Base-by-base conservation (phyloP, 1,140 invertebrate species). In the Trichoplusia ni region DNA sequence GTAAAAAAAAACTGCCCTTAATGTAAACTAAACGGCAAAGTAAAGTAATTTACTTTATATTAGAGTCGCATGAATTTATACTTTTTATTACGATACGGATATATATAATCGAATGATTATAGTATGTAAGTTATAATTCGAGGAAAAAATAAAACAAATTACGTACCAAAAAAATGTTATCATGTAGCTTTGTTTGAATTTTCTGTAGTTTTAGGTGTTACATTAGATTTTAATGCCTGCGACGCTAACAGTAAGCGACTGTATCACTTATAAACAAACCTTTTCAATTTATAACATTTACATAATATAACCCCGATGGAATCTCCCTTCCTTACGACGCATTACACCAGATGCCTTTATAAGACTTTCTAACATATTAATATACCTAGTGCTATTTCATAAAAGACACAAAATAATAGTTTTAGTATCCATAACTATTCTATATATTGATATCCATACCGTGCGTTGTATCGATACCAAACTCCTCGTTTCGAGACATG, bases 161-260 rank as follows among this genome's bases (percentile, higher is more conserved):
- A 13, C 13, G 33, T 38, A 56, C 33, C 37, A 56, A 51, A 51
- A 49, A 49, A 51, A 51, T 35, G 33, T 56, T 56, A 56, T 25
- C 13, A 38, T 40, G 53, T 56, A 56, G 53, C 53, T 40, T 56
- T 56, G 47, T 56, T 56, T 56, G 35, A 38, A 56, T 40, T 40
- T 40, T 56, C 29, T 23, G 31, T 56, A 56, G 53, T 23, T 18
- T 40, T 56, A 56, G 51, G 53, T 56, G 47, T 53, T 53, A 35
- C 14, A 53, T 56, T 35, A 56, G 53, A 40, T 4, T 46, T n/a
- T 38, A 18, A 56, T 40, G 35, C 37, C 53, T 56, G 38, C 9
- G 13, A 40, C 13, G 19, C 23, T 27, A 23, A 40, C 4, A n/a
- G n/a, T n/a, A 13, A 3, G 35, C 29, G 46, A 38, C 9, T 40